These are phyloP conservation scores for Oxyteleia sp. DNA, from an alignment of 2,888 invertebrate species.

Conservation along the genomic window DNA sequence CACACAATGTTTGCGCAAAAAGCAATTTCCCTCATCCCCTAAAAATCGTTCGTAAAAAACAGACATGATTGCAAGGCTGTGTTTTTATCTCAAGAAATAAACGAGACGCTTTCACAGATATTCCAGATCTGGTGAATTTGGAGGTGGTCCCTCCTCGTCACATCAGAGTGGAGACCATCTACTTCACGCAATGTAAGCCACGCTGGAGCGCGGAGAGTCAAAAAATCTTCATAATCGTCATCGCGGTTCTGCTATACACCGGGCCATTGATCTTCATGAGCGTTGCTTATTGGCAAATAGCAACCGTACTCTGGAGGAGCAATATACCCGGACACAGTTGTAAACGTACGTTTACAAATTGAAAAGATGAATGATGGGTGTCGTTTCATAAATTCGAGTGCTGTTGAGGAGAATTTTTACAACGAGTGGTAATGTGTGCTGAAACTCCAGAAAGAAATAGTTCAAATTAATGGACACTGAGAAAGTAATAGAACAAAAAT, in stretches of 20 bases:
- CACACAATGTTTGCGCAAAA: neutral
- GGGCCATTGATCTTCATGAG: slow-evolving; percentile 94
- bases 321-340: slow-evolving; percentile 91
- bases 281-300: slow-evolving; percentile 94
- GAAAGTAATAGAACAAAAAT: too few species aligned
- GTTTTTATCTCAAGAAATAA: neutral
- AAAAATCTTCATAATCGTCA: slow-evolving; percentile 91
- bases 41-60: slow-evolving; percentile 5
- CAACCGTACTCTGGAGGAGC: slow-evolving; percentile 93
- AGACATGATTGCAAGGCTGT: neutral
- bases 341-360: slow-evolving; percentile 75
- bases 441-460: too few species aligned
- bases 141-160: slow-evolving; percentile 88
- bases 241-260: slow-evolving; percentile 92
- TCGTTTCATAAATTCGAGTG: neutral
- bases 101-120: slow-evolving; percentile 88
- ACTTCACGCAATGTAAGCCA: slow-evolving; percentile 92
- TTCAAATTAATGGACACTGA: too few species aligned
- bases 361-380: neutral
- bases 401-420: neutral
- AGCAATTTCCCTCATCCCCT: neutral
- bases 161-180: slow-evolving; percentile 89
- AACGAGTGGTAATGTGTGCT: too few species aligned
- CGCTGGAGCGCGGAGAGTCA: slow-evolving; percentile 92
- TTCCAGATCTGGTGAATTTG: slow-evolving; percentile 93